phyloP scores from a whole-genome alignment of 2,888 invertebrate genomes.

The Plebejus anna region DNA sequence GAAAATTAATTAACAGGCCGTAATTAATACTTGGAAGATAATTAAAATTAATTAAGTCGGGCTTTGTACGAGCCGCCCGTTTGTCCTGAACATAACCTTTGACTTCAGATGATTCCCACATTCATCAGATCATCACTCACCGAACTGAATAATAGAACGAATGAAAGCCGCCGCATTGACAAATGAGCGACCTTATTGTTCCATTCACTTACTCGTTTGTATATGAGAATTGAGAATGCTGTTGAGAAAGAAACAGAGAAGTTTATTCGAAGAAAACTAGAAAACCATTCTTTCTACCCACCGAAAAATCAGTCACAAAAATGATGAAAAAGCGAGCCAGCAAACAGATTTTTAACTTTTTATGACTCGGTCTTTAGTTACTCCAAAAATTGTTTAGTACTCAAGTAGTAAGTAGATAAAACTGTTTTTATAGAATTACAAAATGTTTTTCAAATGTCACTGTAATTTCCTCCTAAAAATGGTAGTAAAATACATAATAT shows the following conservation, averaged over 20 bases:
- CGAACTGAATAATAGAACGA: constrained; percentile 38
- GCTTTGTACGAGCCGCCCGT: constrained; percentile 62
- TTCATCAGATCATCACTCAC: constrained; percentile 74
- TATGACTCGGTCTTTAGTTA: too few species aligned
- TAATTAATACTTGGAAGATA: constrained; percentile 1
- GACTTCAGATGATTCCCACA: constrained; percentile 63
- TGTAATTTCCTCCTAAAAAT: neutral
- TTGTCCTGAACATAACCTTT: constrained; percentile 58
- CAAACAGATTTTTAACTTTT: neutral
- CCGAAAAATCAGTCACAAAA: neutral
- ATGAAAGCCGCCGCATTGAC: constrained; percentile 51
- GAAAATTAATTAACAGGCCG: constrained; percentile 13
- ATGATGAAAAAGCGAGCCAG: too few species aligned
- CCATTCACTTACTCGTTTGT: constrained; percentile 21
- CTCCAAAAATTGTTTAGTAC: too few species aligned
- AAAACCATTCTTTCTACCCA: neutral
- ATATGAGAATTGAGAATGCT: neutral
- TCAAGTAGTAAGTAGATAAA: neutral
- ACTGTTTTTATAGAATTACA: neutral
- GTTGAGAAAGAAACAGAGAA: neutral
- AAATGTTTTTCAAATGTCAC: neutral
- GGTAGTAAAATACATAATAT: neutral
- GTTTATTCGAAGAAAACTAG: neutral
- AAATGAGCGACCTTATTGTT: constrained; percentile 33
- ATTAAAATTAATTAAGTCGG: constrained; percentile 24